Evolutionary conservation across 1,140 invertebrate species (phyloP).

Genomic region (Drosophila arawakana): DNA sequence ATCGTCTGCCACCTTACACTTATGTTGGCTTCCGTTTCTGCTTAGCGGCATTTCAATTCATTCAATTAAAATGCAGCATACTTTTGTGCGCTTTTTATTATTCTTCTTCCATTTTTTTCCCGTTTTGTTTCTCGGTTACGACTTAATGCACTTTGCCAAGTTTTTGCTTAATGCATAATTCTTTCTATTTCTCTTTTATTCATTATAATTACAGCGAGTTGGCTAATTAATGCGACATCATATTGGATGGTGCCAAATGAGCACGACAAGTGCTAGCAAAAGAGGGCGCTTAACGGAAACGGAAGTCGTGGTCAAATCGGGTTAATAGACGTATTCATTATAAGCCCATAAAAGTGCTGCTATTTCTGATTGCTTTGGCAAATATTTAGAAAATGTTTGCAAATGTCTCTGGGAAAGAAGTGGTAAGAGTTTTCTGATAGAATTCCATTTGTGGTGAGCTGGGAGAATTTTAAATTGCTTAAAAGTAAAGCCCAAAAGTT

Average conservation of each 20-base stretch:
- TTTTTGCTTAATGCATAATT: conserved; percentile 40
- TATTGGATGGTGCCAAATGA: conserved; percentile 26
- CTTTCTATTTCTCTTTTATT: background rate
- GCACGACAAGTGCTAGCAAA: background rate
- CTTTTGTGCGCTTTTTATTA: conserved; percentile 37
- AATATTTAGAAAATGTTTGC: background rate
- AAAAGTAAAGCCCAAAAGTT: too few relatives aligned
- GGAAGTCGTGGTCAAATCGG: conserved; percentile 5
- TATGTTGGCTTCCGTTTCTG: conserved; percentile 50
- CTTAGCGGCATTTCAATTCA: conserved; percentile 43
- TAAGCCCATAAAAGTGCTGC: background rate
- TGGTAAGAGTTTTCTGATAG: background rate
- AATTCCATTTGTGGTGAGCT: background rate
- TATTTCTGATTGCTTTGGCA: background rate
- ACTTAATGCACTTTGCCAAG: conserved; percentile 31
- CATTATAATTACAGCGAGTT: conserved; percentile 36
- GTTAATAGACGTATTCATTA: conserved; percentile 20
- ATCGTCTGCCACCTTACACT: conserved; percentile 32
- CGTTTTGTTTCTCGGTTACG: background rate
- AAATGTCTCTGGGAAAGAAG: background rate
- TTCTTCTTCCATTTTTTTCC: background rate
- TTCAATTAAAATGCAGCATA: conserved; percentile 76
- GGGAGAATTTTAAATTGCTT: too few relatives aligned
- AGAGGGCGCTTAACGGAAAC: too few relatives aligned
- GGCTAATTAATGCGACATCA: conserved; percentile 40